These are phyloP conservation scores for Clinocottus analis DNA, from an alignment of 2,113 vertebrate genomes.

Conservation along the genomic window DNA sequence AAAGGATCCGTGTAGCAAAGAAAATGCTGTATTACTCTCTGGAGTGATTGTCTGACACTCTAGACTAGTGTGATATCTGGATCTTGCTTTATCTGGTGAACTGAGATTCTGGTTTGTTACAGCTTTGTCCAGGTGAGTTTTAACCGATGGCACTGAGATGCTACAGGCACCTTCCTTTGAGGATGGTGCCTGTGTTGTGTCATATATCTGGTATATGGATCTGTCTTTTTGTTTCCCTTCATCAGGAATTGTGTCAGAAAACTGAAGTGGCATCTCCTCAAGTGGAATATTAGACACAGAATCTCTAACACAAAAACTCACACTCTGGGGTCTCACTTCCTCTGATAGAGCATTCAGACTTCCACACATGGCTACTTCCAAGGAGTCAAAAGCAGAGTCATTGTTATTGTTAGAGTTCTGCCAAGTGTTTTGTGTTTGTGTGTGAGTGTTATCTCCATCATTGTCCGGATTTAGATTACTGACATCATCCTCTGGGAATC, in stretches of 20 bases:
- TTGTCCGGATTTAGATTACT: conserved; percentile 79
- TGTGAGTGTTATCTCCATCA: conserved; percentile 56
- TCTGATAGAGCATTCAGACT: conserved; percentile 83
- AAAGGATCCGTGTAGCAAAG: conserved; percentile 80
- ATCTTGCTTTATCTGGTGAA: conserved; percentile 32
- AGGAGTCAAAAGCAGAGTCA: conserved; percentile 55
- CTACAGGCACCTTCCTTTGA: conserved; percentile 19
- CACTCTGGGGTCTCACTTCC: conserved; percentile 71
- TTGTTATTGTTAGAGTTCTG: conserved; percentile 66
- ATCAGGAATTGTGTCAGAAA: conserved; percentile 27
- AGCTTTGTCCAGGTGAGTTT: conserved; percentile 34
- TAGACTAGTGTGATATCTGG: conserved; percentile 46
- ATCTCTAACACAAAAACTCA: conserved; percentile 68
- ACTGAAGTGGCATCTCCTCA: conserved; percentile 58
- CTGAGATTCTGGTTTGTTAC: conserved; percentile 23
- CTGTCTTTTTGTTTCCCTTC: conserved; percentile 40
- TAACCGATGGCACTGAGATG: conserved; percentile 23
- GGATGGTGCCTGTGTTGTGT: conserved; percentile 26
- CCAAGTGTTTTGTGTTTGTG: conserved; percentile 66
- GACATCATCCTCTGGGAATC: conserved; percentile 78
- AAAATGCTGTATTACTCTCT: conserved; percentile 63
- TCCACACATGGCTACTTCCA: conserved; percentile 65
- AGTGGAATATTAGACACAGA: conserved; percentile 79
- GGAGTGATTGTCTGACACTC: conserved; percentile 42
- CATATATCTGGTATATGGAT: conserved; percentile 47